phyloP scores from a whole-genome alignment of 2,797 vertebrate species.

The Malacoraja senta region DNA sequence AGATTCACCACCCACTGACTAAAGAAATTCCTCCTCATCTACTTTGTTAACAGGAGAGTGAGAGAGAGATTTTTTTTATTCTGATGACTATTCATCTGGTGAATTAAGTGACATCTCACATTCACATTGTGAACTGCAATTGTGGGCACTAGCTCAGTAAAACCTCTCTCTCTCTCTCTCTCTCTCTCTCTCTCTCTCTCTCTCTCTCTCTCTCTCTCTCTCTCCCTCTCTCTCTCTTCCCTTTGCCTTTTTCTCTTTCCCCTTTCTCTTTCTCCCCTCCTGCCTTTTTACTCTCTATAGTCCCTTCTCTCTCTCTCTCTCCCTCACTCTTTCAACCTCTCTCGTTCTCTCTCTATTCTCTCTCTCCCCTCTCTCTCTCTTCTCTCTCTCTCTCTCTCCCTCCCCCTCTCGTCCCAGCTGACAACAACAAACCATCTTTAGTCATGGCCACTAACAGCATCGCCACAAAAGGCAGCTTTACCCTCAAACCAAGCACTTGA shows the following conservation, averaged over 20 bases:
- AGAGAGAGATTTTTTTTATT: background rate
- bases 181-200: background rate
- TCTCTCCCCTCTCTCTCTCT: background rate
- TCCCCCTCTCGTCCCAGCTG: background rate
- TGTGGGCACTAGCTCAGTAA: slow-evolving; percentile 6
- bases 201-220: background rate
- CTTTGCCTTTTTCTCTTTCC: no score
- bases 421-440: slow-evolving; percentile 28
- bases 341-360: no score
- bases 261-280: background rate
- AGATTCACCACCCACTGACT: no score
- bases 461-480: slow-evolving; percentile 39
- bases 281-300: no score
- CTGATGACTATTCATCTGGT: no score
- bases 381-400: background rate
- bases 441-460: background rate
- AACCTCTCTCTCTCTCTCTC: no score
- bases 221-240: background rate
- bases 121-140: background rate
- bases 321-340: background rate
- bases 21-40: no score
- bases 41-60: no score
- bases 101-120: background rate
- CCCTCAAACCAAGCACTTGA: slow-evolving; percentile 33
- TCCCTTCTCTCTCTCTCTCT: no score